These are phyloP conservation scores for Drosophila demipolita DNA, from an alignment of 2,888 invertebrate species.

Conservation along the genomic window DNA sequence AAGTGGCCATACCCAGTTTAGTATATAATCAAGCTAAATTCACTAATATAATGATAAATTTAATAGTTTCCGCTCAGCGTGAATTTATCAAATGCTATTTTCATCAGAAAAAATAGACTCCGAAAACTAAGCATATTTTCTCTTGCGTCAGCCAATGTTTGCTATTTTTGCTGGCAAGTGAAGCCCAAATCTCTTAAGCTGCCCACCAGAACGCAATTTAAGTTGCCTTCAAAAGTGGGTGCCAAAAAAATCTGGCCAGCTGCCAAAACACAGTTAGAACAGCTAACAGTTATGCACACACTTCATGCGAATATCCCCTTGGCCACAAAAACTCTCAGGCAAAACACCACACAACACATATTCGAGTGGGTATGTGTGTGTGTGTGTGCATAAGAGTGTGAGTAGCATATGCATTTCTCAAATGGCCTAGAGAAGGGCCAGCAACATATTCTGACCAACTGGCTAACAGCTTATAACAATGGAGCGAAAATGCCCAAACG, in stretches of 20 bases:
- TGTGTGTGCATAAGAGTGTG: constrained; percentile 18
- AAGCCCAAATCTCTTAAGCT: constrained; percentile 18
- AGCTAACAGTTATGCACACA: constrained; percentile 6
- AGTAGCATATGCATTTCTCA: constrained; percentile 39
- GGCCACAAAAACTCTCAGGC: constrained; percentile 15
- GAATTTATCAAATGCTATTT: constrained; percentile 8
- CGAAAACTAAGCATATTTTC: not conserved
- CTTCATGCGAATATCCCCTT: constrained; percentile 13
- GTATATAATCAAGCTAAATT: constrained; percentile 25
- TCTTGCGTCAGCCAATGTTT: not conserved
- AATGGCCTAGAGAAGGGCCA: not conserved
- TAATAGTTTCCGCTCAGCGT: not conserved
- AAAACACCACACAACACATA: not conserved
- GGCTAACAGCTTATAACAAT: constrained; percentile 6
- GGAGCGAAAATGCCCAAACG: constrained; percentile 17
- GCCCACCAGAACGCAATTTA: constrained; percentile 16
- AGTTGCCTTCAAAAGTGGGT: constrained; percentile 16
- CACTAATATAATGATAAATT: constrained; percentile 19
- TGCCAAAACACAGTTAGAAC: constrained; percentile 19
- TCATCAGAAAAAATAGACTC: constrained; percentile 6
- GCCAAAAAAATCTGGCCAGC: constrained; percentile 3
- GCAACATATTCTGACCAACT: not conserved
- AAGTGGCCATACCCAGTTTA: constrained; percentile 25
- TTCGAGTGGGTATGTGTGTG: constrained; percentile 1
- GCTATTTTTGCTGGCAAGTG: not conserved